Evolutionary conservation across 2,113 vertebrate genomes (phyloP).

Genomic region (Etheostoma spectabile): DNA sequence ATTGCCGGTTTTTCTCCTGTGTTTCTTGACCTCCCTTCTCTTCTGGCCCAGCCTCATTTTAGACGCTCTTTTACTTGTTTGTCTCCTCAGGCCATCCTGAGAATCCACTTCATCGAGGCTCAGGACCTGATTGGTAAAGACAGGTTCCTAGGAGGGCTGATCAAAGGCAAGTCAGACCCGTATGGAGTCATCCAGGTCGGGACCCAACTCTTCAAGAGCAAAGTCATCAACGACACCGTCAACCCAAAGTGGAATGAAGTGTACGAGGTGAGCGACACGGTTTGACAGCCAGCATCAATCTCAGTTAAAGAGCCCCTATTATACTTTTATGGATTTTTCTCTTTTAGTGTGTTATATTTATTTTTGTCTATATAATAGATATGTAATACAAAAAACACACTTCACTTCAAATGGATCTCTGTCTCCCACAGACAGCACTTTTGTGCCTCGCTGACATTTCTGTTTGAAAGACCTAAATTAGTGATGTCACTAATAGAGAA

Average conservation of each 20-base stretch:
- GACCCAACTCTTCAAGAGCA: conserved; percentile 91
- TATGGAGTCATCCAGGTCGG: conserved; percentile 92
- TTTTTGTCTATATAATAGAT: no score
- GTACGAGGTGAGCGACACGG: conserved; percentile 88
- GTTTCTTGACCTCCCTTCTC: not conserved
- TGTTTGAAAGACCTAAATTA: no score
- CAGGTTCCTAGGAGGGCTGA: conserved; percentile 90
- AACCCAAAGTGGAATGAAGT: conserved; percentile 96
- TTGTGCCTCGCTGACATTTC: no score
- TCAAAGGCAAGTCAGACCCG: conserved; percentile 97
- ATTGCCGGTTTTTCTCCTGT: not conserved
- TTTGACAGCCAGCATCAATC: not conserved
- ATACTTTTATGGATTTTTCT: no score
- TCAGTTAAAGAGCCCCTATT: no score
- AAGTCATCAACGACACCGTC: conserved; percentile 92
- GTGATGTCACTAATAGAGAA: no score
- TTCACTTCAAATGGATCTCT: no score
- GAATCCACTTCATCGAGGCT: conserved; percentile 95
- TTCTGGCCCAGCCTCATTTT: not conserved
- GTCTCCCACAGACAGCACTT: no score
- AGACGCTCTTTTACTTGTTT: fast-evolving
- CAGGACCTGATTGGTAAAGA: conserved; percentile 94
- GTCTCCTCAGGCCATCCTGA: conserved; percentile 87
- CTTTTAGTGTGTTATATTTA: no score
- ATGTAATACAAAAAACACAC: no score